Percentiles rank a stretch among this genome's conserved stretches.
Evolutionary conservation across 2,113 vertebrate genomes (phyloP).

Genomic region (Vombatus ursinus): DNA sequence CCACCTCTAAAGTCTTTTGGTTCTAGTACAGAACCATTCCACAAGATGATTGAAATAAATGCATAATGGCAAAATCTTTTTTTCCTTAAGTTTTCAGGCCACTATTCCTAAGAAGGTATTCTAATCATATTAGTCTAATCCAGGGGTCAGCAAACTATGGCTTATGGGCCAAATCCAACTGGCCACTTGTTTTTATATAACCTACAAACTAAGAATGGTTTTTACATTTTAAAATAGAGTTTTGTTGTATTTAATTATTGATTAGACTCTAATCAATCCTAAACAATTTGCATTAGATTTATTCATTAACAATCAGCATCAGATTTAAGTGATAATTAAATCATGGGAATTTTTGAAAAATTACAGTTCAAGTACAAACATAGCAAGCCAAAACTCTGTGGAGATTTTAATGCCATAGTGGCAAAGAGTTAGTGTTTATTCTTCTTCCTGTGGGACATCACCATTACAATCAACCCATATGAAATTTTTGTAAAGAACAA

Average conservation of each 20-base stretch:
- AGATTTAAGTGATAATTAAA: constrained; percentile 47
- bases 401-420: background rate
- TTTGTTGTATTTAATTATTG: background rate
- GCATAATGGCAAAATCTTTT: background rate
- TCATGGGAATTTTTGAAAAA: background rate
- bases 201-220: background rate
- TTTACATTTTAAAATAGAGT: background rate
- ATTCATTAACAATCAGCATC: constrained; percentile 48
- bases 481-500: constrained; percentile 25
- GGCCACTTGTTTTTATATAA: no score
- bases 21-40: background rate
- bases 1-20: background rate
- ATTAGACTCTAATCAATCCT: constrained; percentile 51
- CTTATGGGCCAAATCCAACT: background rate
- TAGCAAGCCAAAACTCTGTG: background rate
- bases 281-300: constrained; percentile 57
- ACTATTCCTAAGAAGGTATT: background rate
- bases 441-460: constrained; percentile 19
- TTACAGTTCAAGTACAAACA: background rate
- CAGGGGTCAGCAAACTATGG: background rate
- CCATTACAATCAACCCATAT: background rate
- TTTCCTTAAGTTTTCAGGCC: background rate
- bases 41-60: background rate
- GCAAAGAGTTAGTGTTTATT: constrained; percentile 22
- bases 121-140: background rate